Evolutionary conservation across 2,113 vertebrate species (phyloP).

Genomic region (Thermophis baileyi): DNA sequence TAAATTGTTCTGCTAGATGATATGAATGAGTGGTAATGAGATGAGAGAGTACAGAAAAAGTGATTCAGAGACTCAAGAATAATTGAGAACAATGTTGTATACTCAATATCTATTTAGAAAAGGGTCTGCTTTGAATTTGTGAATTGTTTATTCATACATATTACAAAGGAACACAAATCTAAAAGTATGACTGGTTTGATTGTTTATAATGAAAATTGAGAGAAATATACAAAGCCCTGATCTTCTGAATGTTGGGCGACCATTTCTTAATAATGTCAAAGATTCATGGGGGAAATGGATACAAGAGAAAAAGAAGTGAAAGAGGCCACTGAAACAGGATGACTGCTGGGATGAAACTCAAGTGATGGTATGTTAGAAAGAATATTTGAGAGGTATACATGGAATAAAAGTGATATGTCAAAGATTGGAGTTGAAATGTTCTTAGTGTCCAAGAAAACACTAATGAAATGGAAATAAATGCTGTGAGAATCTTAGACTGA

Average conservation of each 20-base stretch:
- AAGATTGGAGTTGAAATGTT: background rate
- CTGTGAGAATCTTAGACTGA: background rate
- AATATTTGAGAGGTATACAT: background rate
- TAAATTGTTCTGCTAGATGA: background rate
- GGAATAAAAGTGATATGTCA: background rate
- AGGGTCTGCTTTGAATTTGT: background rate
- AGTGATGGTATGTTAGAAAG: background rate
- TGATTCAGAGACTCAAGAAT: background rate
- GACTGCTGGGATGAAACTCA: background rate
- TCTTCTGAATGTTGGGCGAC: background rate
- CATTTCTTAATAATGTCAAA: background rate
- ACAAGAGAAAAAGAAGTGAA: background rate
- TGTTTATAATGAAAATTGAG: background rate
- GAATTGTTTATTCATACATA: background rate
- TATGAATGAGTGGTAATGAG: background rate
- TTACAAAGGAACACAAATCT: background rate
- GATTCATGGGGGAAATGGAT: background rate
- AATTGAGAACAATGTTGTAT: background rate
- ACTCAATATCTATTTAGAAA: background rate
- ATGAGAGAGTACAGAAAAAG: background rate
- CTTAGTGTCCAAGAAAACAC: background rate
- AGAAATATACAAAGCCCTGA: background rate
- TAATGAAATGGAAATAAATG: background rate
- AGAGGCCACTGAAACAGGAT: background rate
- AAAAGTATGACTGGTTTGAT: background rate